These are phyloP conservation scores for Macquaria australasica DNA, from an alignment of 2,113 vertebrate genomes.

Conservation along the genomic window DNA sequence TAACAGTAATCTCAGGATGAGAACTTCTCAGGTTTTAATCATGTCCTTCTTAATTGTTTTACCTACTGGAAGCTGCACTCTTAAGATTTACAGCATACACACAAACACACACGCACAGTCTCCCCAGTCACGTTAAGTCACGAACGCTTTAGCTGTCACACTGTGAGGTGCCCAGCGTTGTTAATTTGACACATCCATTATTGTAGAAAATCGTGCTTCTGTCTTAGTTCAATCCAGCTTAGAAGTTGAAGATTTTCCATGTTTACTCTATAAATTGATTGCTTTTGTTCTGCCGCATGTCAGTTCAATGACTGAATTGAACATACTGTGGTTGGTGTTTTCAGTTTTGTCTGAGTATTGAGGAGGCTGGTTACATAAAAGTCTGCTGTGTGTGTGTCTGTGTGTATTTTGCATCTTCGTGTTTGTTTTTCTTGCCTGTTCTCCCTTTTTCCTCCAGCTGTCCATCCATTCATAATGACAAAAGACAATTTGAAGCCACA, in stretches of 20 bases:
- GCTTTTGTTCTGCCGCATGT: background rate
- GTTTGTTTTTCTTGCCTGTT: background rate
- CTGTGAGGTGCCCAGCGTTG: background rate
- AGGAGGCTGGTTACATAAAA: no score
- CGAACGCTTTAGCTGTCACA: background rate
- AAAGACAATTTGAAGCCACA: conserved; percentile 2
- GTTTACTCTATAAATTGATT: background rate
- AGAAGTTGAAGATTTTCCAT: background rate
- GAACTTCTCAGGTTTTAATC: conserved; percentile 37
- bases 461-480: conserved; percentile 11
- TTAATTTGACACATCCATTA: conserved; percentile 13
- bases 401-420: background rate
- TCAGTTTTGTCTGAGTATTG: background rate
- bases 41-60: conserved; percentile 23
- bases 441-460: background rate
- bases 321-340: background rate
- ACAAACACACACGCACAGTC: background rate
- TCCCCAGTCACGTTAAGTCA: background rate
- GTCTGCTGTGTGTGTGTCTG: background rate
- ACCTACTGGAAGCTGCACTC: background rate
- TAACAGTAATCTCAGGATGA: conserved; percentile 12
- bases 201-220: background rate
- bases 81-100: background rate
- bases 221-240: background rate
- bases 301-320: background rate